phyloP scores from a whole-genome alignment of 2,888 invertebrate species.

The Brassicogethes aeneus region DNA sequence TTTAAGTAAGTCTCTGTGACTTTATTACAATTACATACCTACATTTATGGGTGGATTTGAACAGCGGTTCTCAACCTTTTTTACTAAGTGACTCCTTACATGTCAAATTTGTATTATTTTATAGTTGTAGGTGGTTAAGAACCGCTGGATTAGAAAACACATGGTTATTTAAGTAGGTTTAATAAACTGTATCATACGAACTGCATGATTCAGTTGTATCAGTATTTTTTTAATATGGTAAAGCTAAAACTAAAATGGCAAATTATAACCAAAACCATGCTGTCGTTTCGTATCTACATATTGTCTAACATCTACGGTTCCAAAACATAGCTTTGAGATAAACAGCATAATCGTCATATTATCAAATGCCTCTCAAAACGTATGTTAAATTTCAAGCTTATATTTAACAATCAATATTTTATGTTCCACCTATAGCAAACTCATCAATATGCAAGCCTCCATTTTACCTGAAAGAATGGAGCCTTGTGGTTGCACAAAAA shows the following conservation, averaged over 20 bases:
- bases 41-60: conserved; percentile 5
- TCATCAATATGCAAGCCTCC: conserved; percentile 48
- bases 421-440: conserved; percentile 37
- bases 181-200: not conserved
- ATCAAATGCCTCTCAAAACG: conserved; percentile 15
- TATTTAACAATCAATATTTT: conserved; percentile 8
- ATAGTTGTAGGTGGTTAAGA: too few relatives aligned
- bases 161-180: too few relatives aligned
- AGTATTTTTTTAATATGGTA: conserved; percentile 1
- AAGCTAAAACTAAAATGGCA: conserved; percentile 32
- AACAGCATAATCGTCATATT: conserved; percentile 6
- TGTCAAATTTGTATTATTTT: too few relatives aligned
- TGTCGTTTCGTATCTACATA: conserved; percentile 22
- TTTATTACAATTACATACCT: conserved; percentile 37
- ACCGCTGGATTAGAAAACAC: too few relatives aligned
- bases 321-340: conserved; percentile 30
- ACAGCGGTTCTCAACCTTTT: too few relatives aligned
- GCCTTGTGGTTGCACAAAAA: conserved; percentile 68
- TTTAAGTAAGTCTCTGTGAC: conserved; percentile 38
- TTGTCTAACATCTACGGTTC: conserved; percentile 27
- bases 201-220: not conserved
- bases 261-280: conserved; percentile 34
- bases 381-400: conserved; percentile 11
- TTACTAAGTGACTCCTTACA: too few relatives aligned
- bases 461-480: conserved; percentile 81